Conservation (phyloP, 2,888 invertebrate genomes). For the Polia nebulosa region DNA sequence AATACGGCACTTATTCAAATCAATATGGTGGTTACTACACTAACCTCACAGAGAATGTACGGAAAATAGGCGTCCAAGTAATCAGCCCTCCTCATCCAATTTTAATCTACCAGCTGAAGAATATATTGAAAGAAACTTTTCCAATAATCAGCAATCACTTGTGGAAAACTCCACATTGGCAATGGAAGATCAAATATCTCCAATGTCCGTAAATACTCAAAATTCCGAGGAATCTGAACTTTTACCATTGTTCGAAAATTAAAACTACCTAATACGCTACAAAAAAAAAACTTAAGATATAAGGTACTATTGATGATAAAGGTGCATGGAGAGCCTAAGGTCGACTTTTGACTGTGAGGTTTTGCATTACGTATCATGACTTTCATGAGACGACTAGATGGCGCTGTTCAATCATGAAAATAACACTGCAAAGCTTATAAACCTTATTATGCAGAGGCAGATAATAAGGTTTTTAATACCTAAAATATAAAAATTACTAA, state of each 20-base stretch:
- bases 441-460: too few species aligned
- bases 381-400: too few species aligned
- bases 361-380: too few species aligned
- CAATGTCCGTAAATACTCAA: slow-evolving; percentile 32
- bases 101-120: slow-evolving; percentile 47
- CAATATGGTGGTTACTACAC: slow-evolving; percentile 42
- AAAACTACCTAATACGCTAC: slow-evolving; percentile 12
- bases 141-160: slow-evolving; percentile 45
- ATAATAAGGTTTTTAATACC: too few species aligned
- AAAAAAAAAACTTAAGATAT: slow-evolving; percentile 35
- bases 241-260: slow-evolving; percentile 33
- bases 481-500: too few species aligned
- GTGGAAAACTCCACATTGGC: slow-evolving; percentile 36
- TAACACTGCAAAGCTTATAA: too few species aligned
- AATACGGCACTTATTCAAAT: slow-evolving; percentile 42
- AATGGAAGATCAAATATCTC: slow-evolving; percentile 37
- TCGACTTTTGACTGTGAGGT: too few species aligned
- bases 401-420: too few species aligned
- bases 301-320: too few species aligned
- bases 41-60: slow-evolving; percentile 45
- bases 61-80: slow-evolving; percentile 43
- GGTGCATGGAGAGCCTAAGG: too few species aligned
- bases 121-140: slow-evolving; percentile 43
- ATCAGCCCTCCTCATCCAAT: slow-evolving; percentile 43
- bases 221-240: slow-evolving; percentile 38